phyloP scores from a whole-genome alignment of 2,888 invertebrate species.

The Lumbricus terrestris region DNA sequence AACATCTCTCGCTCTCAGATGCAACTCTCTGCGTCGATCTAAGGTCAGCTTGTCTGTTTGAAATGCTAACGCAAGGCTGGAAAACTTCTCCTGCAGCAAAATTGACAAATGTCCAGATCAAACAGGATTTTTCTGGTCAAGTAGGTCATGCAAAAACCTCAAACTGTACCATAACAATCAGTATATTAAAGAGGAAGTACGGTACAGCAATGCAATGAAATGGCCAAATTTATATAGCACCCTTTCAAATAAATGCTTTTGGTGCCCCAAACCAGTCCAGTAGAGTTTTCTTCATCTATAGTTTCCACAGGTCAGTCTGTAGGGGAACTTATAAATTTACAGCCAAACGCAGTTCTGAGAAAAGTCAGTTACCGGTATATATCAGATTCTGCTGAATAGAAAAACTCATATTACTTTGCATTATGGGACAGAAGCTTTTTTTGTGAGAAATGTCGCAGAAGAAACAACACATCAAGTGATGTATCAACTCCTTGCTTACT shows the following conservation, averaged over 20 bases:
- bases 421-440: no score
- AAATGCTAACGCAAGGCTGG: slow-evolving; percentile 65
- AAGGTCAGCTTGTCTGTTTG: slow-evolving; percentile 66
- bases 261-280: neutral
- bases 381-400: no score
- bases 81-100: slow-evolving; percentile 63
- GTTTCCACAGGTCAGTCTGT: neutral
- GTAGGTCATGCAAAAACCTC: neutral
- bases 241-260: neutral
- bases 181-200: no score
- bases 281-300: neutral
- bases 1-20: slow-evolving; percentile 65
- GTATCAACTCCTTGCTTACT: no score
- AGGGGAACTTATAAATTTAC: neutral
- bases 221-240: neutral
- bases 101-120: neutral
- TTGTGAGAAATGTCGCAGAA: neutral
- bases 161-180: neutral
- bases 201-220: neutral
- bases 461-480: neutral
- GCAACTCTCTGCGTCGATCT: slow-evolving; percentile 64
- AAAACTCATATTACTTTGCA: no score
- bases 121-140: neutral
- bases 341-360: neutral
- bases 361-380: no score